Evolutionary conservation across 1,140 invertebrate genomes (phyloP), one percentile per base, ranked within the genome.

Genomic region (Carposina sasakii): DNA sequence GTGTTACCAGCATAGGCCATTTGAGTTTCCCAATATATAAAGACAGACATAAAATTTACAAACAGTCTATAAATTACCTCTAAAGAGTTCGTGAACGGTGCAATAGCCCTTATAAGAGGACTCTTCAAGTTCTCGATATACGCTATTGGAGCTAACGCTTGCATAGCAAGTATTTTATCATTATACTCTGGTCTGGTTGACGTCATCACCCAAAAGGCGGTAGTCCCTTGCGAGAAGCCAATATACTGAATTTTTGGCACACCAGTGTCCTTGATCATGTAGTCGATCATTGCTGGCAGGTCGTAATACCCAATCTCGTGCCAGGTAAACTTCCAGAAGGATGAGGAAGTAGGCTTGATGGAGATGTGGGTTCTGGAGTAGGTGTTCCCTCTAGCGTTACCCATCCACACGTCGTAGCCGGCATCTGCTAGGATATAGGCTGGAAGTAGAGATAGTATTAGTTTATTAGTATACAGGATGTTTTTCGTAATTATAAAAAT

Each of bases 301-400:
- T 96, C 94, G 46, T 89, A 90, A 2, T 86, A 81, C 3, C 91
- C 93, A 82, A 92, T 90, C 64, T 93, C 89, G 62, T 92, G 90
- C 85, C 87, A 92, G 34, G 74, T 89, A 61, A 89, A 92, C 49
- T 88, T 78, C 91, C 91, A 92, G 59, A 89, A 93, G 30, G 79
- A 63, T 6, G 76, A 63, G 13, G 88, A 81, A 12, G 79, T 65
- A 2, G 86, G 75, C 23, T 85, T 84, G 0, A 89, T 41, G 1
- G 60, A 69, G 1, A 79, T 54, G 60, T 90, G 89, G 16, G 75
- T 81, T 20, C 78, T 70, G 0, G 89, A 90, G 64, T 90, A 91
- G 0, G 84, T 85, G 61, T 90, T 91, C 0, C 91, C 90, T 50
- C 91, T 73, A 2, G 86, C 86, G 58, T 92, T 92, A 0, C 87